phyloP scores from a whole-genome alignment of 2,113 vertebrate genomes.

The Tylochromis polylepis region DNA sequence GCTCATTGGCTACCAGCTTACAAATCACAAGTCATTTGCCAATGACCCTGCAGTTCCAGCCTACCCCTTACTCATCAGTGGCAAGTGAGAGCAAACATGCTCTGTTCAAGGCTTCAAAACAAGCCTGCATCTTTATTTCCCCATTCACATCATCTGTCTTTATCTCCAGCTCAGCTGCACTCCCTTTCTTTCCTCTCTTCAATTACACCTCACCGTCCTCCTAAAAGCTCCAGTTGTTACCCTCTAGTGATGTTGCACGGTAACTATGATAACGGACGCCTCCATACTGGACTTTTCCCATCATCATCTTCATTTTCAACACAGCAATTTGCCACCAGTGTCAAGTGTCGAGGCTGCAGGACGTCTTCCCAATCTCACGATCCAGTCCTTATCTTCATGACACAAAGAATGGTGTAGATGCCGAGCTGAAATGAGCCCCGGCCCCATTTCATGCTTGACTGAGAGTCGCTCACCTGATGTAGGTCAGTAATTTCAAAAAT shows the following conservation, averaged over 20 bases:
- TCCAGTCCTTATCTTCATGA: conserved; percentile 1
- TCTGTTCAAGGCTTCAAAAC: not conserved
- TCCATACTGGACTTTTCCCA: not conserved
- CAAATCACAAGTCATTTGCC: not conserved
- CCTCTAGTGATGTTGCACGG: not conserved
- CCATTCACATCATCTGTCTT: not conserved
- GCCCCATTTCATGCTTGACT: not conserved
- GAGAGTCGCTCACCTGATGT: not conserved
- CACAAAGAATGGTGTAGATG: not conserved
- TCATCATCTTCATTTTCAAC: not conserved
- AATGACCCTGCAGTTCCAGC: not conserved
- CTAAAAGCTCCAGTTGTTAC: conserved; percentile 38
- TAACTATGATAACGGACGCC: conserved; percentile 48
- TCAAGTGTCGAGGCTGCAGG: not conserved
- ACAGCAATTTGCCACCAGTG: not conserved
- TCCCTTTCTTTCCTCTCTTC: not conserved
- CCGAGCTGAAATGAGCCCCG: not conserved
- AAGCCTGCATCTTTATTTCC: not conserved
- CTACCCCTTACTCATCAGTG: not conserved
- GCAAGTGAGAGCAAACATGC: not conserved
- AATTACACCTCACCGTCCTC: not conserved
- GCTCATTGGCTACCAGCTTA: not conserved
- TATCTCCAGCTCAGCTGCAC: not conserved
- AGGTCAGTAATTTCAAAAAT: not conserved
- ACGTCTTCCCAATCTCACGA: not conserved